Evolutionary conservation across 35 echinoderm and acorn worm genomes (phyloP).

Genomic region (Hemicentrotus pulcherrimus): DNA sequence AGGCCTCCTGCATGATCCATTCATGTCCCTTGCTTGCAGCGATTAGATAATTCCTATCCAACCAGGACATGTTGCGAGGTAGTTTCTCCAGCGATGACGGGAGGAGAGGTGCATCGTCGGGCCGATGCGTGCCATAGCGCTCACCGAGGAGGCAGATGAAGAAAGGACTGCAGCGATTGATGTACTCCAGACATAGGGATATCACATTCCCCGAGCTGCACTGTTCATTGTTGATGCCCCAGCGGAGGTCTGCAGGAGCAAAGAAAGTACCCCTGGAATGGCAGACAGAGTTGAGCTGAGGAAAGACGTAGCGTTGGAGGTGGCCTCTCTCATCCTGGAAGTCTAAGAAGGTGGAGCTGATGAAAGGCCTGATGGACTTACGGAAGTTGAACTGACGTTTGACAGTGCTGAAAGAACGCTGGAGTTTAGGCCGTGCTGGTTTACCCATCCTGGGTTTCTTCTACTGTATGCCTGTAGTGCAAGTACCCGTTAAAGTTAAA

Average conservation of each 20-base stretch:
- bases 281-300: constrained; percentile 82
- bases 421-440: not conserved
- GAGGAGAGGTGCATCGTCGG: constrained; percentile 45
- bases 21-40: constrained; percentile 85
- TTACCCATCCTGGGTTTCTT: constrained; percentile 26
- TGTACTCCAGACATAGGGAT: constrained; percentile 87
- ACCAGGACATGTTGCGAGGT: constrained; percentile 65
- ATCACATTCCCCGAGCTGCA: constrained; percentile 79
- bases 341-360: constrained; percentile 94
- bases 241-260: constrained; percentile 83
- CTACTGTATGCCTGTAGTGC: not conserved
- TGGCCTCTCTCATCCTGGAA: constrained; percentile 88
- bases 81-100: constrained; percentile 61
- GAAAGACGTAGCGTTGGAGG: constrained; percentile 79
- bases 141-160: constrained; percentile 97
- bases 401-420: constrained; percentile 59
- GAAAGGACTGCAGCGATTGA: constrained; percentile 82
- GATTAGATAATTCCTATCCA: constrained; percentile 83
- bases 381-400: constrained; percentile 71
- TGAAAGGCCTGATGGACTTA: constrained; percentile 88
- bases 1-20: constrained; percentile 89
- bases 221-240: constrained; percentile 92
- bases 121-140: constrained; percentile 84
- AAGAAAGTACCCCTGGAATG: constrained; percentile 74
- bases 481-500: not conserved